These are phyloP conservation scores for Pygmarrhopalites habei DNA, from an alignment of 1,140 invertebrate species.

Conservation along the genomic window DNA sequence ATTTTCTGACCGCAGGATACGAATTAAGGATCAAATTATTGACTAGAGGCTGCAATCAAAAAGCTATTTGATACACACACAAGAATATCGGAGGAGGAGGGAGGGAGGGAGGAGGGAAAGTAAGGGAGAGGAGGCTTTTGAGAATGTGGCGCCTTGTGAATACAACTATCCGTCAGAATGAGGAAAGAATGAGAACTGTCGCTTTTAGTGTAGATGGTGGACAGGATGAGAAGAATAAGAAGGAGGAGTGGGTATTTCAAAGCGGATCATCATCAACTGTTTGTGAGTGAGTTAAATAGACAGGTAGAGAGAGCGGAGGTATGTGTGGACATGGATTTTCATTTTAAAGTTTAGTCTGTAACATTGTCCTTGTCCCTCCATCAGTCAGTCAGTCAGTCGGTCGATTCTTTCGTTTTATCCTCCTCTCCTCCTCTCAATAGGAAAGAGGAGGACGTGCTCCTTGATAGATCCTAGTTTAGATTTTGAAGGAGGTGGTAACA, in stretches of 20 bases:
- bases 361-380: background rate
- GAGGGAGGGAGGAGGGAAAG: no score
- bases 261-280: background rate
- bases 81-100: no score
- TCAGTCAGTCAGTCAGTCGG: no score
- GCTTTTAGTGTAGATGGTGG: no score
- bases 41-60: constrained; percentile 30
- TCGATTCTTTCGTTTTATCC: background rate
- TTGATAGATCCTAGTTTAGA: background rate
- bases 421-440: background rate
- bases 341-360: background rate
- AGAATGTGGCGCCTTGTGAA: constrained; percentile 17
- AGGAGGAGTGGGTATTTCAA: no score
- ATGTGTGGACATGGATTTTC: constrained; percentile 1
- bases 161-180: constrained; percentile 5
- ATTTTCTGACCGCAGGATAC: constrained; percentile 20
- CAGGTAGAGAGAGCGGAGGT: background rate
- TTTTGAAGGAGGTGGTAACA: constrained; percentile 6
- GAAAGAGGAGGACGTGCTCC: constrained; percentile 1
- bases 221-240: no score
- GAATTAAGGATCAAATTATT: constrained; percentile 34
- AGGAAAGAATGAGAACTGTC: no score
- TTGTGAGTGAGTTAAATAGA: background rate
- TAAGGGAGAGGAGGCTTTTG: constrained; percentile 1
- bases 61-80: constrained; percentile 30